These are phyloP conservation scores for Vannuccia rotundouncinata DNA, from an alignment of 2,888 invertebrate species.

Conservation along the genomic window DNA sequence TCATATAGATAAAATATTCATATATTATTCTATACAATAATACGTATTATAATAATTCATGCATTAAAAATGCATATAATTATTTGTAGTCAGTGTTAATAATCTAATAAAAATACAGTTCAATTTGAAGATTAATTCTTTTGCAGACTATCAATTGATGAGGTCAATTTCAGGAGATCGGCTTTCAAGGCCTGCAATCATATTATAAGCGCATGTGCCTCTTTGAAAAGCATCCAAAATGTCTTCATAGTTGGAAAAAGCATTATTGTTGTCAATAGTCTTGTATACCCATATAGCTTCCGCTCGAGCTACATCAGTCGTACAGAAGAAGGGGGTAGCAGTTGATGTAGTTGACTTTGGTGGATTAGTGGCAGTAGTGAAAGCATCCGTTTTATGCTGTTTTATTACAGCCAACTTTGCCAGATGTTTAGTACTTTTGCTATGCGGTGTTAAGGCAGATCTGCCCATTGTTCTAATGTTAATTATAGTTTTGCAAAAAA, in stretches of 20 bases:
- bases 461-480: neutral
- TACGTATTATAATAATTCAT: neutral
- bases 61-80: neutral
- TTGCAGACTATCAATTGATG: no score
- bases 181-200: no score
- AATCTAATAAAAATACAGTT: no score
- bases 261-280: neutral
- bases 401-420: neutral
- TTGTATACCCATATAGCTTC: neutral
- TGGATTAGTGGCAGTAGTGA: neutral
- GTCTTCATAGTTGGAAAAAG: neutral
- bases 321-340: neutral
- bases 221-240: no score
- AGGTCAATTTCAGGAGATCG: no score
- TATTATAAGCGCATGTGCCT: no score
- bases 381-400: neutral
- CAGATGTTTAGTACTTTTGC: neutral
- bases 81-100: no score
- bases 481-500: neutral
- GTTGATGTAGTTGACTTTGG: neutral
- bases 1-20: no score
- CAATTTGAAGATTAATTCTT: no score
- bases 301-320: neutral
- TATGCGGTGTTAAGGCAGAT: neutral
- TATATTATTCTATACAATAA: neutral